Percentiles rank a stretch among this genome's conserved stretches.
These are phyloP conservation scores for Pyrrhosoma nymphula DNA, from an alignment of 2,888 invertebrate species.

Conservation along the genomic window DNA sequence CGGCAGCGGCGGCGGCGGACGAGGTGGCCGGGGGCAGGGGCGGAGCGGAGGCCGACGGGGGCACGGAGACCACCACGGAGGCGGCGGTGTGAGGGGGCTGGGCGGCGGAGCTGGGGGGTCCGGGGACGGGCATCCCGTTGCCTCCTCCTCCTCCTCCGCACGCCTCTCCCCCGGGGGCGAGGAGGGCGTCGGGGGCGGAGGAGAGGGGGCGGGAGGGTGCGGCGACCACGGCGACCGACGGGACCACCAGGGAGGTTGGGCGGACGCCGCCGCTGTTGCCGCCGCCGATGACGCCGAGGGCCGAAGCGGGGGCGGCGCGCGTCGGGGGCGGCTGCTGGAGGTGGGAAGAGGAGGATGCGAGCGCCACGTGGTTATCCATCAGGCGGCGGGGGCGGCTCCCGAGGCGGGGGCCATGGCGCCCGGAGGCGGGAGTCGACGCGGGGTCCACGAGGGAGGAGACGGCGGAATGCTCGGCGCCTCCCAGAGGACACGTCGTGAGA, in stretches of 20 bases:
- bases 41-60: slow-evolving; percentile 15
- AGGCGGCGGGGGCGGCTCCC: slow-evolving; percentile 57
- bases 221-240: slow-evolving; percentile 76
- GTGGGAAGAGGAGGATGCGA: slow-evolving; percentile 60
- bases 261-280: neutral
- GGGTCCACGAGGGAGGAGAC: slow-evolving; percentile 48
- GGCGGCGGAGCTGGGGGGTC: slow-evolving; percentile 77
- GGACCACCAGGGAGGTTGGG: slow-evolving; percentile 76
- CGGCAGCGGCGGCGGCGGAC: slow-evolving; percentile 18
- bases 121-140: slow-evolving; percentile 75
- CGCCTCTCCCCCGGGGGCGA: slow-evolving; percentile 81
- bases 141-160: slow-evolving; percentile 81
- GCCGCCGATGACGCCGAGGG: neutral
- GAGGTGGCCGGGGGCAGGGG: slow-evolving; percentile 53
- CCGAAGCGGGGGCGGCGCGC: slow-evolving; percentile 30
- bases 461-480: slow-evolving; percentile 54
- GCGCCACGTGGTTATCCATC: slow-evolving; percentile 60
- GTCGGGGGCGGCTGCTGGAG: slow-evolving; percentile 49
- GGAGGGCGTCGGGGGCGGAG: slow-evolving; percentile 36
- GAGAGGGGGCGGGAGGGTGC: slow-evolving; percentile 75
- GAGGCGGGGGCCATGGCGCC: slow-evolving; percentile 64
- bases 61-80: slow-evolving; percentile 46
- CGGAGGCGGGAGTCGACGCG: slow-evolving; percentile 57
- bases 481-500: slow-evolving; percentile 49
- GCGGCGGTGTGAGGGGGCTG: slow-evolving; percentile 77